Conservation (phyloP, 1,140 invertebrate genomes). For the Orius insidiosus region DNA sequence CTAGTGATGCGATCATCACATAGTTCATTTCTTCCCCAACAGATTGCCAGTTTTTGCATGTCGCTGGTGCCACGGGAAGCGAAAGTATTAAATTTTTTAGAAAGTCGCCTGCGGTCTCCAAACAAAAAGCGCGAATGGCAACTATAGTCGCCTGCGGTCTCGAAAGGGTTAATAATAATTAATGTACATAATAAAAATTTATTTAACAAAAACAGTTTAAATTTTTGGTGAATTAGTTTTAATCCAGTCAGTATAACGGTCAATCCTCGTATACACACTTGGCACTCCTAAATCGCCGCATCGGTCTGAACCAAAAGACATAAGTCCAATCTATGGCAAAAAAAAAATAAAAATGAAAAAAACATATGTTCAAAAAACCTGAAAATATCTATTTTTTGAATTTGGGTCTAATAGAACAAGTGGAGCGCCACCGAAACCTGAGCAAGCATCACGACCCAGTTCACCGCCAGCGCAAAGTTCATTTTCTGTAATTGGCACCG, state of each 20-base stretch:
- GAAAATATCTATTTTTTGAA: conserved; percentile 28
- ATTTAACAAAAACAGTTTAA: not conserved
- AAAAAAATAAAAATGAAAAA: conserved; percentile 21
- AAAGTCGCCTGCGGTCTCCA: no score
- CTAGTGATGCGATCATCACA: no score
- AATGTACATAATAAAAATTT: not conserved
- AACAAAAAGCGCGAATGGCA: no score
- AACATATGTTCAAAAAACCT: conserved; percentile 27
- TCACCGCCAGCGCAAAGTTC: conserved; percentile 51
- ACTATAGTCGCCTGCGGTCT: no score
- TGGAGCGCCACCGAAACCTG: conserved; percentile 49
- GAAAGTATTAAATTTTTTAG: no score
- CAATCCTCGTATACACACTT: conserved; percentile 49
- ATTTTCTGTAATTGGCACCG: conserved; percentile 33
- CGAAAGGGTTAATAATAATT: no score
- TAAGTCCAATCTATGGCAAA: conserved; percentile 52
- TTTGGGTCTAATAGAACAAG: conserved; percentile 29
- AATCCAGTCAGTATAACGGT: conserved; percentile 47
- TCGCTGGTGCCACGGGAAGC: no score
- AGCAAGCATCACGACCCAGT: conserved; percentile 42
- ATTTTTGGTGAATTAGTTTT: conserved; percentile 38
- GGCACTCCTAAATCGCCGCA: conserved; percentile 45
- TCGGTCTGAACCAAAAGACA: conserved; percentile 51
- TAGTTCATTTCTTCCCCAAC: no score
- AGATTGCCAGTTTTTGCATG: no score